Evolutionary conservation across 2,888 invertebrate species (phyloP).

Genomic region (Microplitis manilae): DNA sequence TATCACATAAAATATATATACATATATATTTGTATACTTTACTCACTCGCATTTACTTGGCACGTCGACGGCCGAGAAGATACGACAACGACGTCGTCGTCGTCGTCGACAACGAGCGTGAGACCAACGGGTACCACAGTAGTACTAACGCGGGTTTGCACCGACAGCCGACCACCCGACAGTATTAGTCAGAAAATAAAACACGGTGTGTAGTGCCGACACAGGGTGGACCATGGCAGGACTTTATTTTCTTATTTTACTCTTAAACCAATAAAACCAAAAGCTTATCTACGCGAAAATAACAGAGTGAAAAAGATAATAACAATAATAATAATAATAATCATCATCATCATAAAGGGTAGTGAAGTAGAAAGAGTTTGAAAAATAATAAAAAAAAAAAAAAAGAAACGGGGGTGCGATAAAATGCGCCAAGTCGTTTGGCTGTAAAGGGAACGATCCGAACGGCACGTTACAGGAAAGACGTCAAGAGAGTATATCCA

Average conservation of each 20-base stretch:
- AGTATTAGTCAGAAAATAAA: background rate
- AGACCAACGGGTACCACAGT: constrained; percentile 13
- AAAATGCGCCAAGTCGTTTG: constrained; percentile 48
- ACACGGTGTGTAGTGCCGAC: constrained; percentile 11
- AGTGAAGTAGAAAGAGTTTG: too few relatives aligned
- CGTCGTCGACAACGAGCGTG: background rate
- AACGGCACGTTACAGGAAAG: constrained; percentile 21
- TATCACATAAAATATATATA: background rate
- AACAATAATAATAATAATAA: too few relatives aligned
- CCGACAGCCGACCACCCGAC: background rate
- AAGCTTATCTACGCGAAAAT: too few relatives aligned
- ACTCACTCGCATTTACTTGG: constrained; percentile 14
- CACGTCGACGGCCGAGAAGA: constrained; percentile 7
- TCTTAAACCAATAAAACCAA: too few relatives aligned
- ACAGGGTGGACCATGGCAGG: too few relatives aligned
- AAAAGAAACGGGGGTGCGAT: constrained; percentile 32
- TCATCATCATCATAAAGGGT: too few relatives aligned
- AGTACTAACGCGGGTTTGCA: constrained; percentile 32
- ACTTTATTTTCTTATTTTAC: too few relatives aligned
- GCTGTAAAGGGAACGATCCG: constrained; percentile 16
- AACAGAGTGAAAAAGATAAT: too few relatives aligned
- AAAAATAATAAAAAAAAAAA: too few relatives aligned
- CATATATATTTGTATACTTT: too few relatives aligned
- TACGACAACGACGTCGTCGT: background rate
- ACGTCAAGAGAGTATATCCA: background rate